Evolutionary conservation across 23 tunicate genomes (phyloP).

Genomic region (Phallusia fumigata): DNA sequence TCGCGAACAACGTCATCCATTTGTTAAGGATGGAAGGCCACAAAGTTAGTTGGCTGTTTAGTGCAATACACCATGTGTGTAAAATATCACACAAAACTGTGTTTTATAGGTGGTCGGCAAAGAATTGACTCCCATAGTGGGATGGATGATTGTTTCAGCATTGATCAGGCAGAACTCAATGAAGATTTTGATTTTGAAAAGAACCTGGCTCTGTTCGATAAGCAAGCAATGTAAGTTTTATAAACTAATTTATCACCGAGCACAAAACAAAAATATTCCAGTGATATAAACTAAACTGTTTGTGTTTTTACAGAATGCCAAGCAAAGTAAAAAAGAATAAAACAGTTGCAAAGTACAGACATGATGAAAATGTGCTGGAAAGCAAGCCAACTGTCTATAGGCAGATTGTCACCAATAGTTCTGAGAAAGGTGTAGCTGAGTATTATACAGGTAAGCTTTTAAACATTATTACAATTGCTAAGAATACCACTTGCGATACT

Average conservation of each 20-base stretch:
- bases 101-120: slow-evolving; percentile 1
- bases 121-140: not conserved
- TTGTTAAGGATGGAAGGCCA: slow-evolving; percentile 44
- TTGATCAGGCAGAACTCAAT: slow-evolving; percentile 44
- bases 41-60: not conserved
- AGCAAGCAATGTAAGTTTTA: slow-evolving; percentile 36
- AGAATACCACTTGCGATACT: too few relatives aligned
- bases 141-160: slow-evolving; percentile 59
- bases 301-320: slow-evolving; percentile 37
- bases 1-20: slow-evolving; percentile 42
- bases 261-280: too few relatives aligned
- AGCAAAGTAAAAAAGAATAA: slow-evolving; percentile 27
- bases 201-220: slow-evolving; percentile 80
- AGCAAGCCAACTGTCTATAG: slow-evolving; percentile 65
- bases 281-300: too few relatives aligned
- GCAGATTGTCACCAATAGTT: slow-evolving; percentile 57
- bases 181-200: slow-evolving; percentile 88
- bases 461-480: too few relatives aligned
- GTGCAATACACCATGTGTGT: not conserved
- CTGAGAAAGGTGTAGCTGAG: slow-evolving; percentile 46
- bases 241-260: not conserved
- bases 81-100: not conserved
- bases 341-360: slow-evolving; percentile 56
- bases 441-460: slow-evolving; percentile 66
- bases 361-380: slow-evolving; percentile 79